phyloP scores from a whole-genome alignment of 1,140 invertebrate species.

The Adelges cooleyi region DNA sequence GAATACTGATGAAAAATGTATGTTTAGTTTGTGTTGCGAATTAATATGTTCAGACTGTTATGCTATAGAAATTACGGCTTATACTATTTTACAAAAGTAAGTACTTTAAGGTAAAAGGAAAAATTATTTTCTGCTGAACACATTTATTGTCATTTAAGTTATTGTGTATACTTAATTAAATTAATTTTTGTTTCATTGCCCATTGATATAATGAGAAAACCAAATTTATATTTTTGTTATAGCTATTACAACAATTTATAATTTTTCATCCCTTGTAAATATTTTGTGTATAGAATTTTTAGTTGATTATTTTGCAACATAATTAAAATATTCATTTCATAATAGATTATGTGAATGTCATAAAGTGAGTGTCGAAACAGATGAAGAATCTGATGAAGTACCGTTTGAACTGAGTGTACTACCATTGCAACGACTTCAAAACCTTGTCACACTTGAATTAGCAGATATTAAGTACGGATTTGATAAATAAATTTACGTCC shows the following conservation, averaged over 20 bases:
- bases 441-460: neutral
- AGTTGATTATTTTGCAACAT: no score
- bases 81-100: neutral
- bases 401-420: neutral
- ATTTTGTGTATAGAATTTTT: no score
- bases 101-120: no score
- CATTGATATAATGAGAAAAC: no score
- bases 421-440: constrained; percentile 5
- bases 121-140: no score
- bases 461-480: neutral
- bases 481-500: neutral
- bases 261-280: no score
- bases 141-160: no score
- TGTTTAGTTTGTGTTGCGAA: neutral
- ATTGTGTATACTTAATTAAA: no score
- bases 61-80: neutral
- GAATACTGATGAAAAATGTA: neutral
- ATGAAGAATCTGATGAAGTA: neutral
- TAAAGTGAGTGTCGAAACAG: neutral
- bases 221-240: no score
- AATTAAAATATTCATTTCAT: no score
- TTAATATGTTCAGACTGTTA: constrained; percentile 13
- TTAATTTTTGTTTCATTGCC: no score
- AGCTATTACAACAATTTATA: no score
- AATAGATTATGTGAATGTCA: neutral